Evolutionary conservation across 1,140 invertebrate genomes (phyloP).

Genomic region (Popillia japonica): DNA sequence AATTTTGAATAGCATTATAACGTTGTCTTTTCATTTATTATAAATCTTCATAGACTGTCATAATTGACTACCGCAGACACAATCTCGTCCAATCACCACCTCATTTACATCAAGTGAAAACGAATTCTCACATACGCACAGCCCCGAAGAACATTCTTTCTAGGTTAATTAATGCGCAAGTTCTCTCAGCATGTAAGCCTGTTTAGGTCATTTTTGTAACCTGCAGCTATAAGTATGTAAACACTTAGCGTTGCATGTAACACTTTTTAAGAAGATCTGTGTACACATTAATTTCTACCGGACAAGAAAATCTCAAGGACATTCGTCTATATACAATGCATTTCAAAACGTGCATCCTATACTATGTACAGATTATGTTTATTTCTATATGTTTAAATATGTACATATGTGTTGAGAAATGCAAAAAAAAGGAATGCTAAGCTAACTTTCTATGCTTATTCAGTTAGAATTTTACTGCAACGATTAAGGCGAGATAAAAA

Average conservation of each 20-base stretch:
- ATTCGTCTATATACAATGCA: not conserved
- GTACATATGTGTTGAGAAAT: no score
- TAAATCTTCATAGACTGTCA: no score
- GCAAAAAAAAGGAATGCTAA: no score
- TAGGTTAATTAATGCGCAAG: not conserved
- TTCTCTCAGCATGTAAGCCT: not conserved
- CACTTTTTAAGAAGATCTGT: not conserved
- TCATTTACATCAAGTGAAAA: conserved; percentile 12
- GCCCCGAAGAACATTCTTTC: conserved; percentile 7
- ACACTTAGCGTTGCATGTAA: not conserved
- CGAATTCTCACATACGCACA: not conserved
- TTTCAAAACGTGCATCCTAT: no score
- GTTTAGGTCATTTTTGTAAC: not conserved
- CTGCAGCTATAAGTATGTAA: not conserved
- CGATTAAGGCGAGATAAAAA: no score
- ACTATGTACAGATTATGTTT: no score
- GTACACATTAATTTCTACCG: not conserved
- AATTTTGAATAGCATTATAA: no score
- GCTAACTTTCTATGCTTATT: no score
- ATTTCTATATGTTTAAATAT: no score
- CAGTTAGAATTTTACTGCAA: no score
- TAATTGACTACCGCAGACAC: not conserved
- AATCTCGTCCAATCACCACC: not conserved
- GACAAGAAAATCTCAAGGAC: not conserved
- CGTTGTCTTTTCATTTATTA: no score